Conservation (phyloP, 2,888 invertebrate genomes). For the Lycocerus yunnanus region DNA sequence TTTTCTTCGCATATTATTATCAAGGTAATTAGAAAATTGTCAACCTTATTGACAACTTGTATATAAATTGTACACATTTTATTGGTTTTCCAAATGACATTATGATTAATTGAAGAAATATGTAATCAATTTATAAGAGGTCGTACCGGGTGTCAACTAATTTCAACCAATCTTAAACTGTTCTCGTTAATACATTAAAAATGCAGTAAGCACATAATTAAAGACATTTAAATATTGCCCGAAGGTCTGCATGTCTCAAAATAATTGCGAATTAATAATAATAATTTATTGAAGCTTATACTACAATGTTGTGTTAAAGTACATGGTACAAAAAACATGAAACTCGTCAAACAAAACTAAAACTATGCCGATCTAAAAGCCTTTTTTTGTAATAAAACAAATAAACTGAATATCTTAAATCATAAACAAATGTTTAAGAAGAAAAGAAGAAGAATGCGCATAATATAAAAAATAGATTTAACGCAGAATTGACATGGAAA, state of each 20-base stretch:
- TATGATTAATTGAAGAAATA: background rate
- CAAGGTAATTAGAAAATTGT: constrained; percentile 6
- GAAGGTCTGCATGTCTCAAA: background rate
- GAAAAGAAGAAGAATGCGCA: too few relatives aligned
- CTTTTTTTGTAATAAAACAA: too few relatives aligned
- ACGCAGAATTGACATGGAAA: background rate
- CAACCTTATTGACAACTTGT: background rate
- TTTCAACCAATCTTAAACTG: background rate
- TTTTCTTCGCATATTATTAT: constrained; percentile 1
- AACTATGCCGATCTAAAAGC: too few relatives aligned
- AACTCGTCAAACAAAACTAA: too few relatives aligned
- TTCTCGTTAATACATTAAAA: background rate
- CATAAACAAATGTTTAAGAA: too few relatives aligned
- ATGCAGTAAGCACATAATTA: background rate
- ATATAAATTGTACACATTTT: background rate
- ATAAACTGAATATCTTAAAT: too few relatives aligned
- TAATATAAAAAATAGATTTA: too few relatives aligned
- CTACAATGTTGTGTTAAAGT: too few relatives aligned
- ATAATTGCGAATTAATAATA: background rate
- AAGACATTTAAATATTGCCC: background rate
- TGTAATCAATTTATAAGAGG: background rate
- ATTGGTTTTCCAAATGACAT: background rate
- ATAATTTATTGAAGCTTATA: too few relatives aligned
- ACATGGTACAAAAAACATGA: too few relatives aligned
- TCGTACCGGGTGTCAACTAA: background rate